Base-by-base conservation (phyloP, 2,113 vertebrate genomes). In the Hippocampus mohnikei region DNA sequence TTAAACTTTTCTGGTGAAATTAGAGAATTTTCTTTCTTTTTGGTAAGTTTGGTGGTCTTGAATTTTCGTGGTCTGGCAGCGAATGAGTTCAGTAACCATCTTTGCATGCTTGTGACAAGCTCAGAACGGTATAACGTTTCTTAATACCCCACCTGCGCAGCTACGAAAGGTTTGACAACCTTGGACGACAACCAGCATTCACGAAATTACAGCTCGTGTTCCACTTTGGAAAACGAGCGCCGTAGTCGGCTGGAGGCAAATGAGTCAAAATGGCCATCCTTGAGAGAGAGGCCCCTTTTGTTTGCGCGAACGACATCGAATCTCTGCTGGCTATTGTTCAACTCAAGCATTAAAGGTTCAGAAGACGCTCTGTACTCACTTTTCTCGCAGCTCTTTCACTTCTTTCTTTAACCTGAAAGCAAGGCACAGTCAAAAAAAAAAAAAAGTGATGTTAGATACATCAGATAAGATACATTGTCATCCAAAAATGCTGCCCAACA, bases 381-480 rank as follows among this genome's bases (percentile, higher is more conserved):
- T 95, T 95, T 98, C 95, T 95, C 83, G 94, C 89, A 90, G 94
- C 84, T 92, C 93, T 93, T 84, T 94, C 71, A 89, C 85, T 77
- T 96, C 95, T 94, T 93, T 95, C 95, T 95, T 99, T 95, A 89
- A 91, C 93, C 97, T 99, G 92, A 69, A 92, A 91, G 42, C 82
- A 46, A 37, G 88, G 58, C 81, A 73, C 81, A 86, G 48, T 21
- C 41, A 61, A 44, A 27, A 44, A 65, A 50, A n/a, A 46, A 59
- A 44, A 25, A 25, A 65, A 8, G 27, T 18, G 15, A 27, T 42
- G 46, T 65, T 25, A 65, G 42, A 3, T 16, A 46, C n/a, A 44
- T 9, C n/a, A 9, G 15, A 27, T 27, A 27, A 27, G 27, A 27
- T 27, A 27, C 58, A 33, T 60, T 2, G 7, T 23, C 52, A 23